These are phyloP conservation scores for Aldrovandia affinis DNA, from an alignment of 2,797 vertebrate species.

Conservation along the genomic window DNA sequence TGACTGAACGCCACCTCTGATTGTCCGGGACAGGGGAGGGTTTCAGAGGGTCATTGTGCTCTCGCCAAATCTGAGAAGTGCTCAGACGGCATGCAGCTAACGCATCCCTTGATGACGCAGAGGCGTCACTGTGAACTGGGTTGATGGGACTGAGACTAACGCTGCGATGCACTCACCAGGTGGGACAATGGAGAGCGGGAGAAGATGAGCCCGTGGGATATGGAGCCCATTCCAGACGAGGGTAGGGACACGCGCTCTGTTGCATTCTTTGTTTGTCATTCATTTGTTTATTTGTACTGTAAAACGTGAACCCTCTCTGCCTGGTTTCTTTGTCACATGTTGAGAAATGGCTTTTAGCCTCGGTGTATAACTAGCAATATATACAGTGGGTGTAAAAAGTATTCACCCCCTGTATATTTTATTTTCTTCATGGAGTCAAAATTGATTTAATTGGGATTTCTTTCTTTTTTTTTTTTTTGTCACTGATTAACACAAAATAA, in stretches of 20 bases:
- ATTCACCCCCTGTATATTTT: too few relatives aligned
- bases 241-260: not conserved
- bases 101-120: too few relatives aligned
- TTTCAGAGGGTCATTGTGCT: not conserved
- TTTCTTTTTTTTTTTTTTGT: too few relatives aligned
- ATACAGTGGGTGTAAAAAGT: too few relatives aligned
- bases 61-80: not conserved
- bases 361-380: too few relatives aligned
- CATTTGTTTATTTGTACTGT: not conserved
- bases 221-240: slow-evolving; percentile 54
- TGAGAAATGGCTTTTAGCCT: not conserved
- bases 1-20: not conserved
- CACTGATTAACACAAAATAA: too few relatives aligned
- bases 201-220: slow-evolving; percentile 91
- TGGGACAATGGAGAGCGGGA: slow-evolving; percentile 97
- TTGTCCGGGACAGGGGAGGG: not conserved
- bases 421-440: too few relatives aligned
- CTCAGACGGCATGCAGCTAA: not conserved
- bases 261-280: not conserved
- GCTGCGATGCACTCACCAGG: slow-evolving; percentile 61
- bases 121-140: too few relatives aligned
- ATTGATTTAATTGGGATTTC: too few relatives aligned
- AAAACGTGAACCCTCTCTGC: not conserved
- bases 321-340: not conserved
- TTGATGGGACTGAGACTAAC: slow-evolving; percentile 1